phyloP scores from a whole-genome alignment of 2,888 invertebrate species.

The Chloroclystis v-ata region DNA sequence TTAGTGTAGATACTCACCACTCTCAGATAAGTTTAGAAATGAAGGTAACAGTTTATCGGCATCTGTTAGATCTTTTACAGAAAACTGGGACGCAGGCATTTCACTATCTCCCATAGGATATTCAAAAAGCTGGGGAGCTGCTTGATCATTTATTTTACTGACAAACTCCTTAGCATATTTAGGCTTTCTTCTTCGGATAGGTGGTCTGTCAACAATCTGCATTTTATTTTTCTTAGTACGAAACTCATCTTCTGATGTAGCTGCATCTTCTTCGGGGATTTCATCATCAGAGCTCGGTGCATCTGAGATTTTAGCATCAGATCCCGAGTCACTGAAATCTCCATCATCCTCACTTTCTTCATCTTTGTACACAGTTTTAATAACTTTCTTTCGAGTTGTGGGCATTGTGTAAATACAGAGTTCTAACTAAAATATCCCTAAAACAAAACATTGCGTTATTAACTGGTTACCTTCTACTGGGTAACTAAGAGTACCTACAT shows the following conservation, averaged over 20 bases:
- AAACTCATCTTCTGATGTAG: constrained; percentile 57
- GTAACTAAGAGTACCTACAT: no score
- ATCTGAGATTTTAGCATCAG: constrained; percentile 65
- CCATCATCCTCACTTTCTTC: constrained; percentile 59
- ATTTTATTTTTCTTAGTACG: constrained; percentile 28
- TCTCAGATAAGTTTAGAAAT: constrained; percentile 69
- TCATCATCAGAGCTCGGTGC: constrained; percentile 40
- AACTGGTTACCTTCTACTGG: no score
- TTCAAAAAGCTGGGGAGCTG: constrained; percentile 14
- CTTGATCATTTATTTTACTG: constrained; percentile 51
- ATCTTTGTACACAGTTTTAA: constrained; percentile 67
- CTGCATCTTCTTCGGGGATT: constrained; percentile 34
- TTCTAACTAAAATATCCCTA: no score
- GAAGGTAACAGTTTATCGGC: constrained; percentile 67
- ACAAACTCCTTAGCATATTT: constrained; percentile 51
- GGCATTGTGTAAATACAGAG: constrained; percentile 51
- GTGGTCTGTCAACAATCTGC: constrained; percentile 12
- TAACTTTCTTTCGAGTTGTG: constrained; percentile 60
- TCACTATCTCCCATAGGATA: constrained; percentile 34
- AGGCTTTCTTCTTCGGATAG: constrained; percentile 32
- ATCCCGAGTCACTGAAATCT: constrained; percentile 74
- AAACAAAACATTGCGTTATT: no score
- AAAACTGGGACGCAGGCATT: constrained; percentile 38
- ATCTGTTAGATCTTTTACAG: constrained; percentile 66
- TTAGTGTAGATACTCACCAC: constrained; percentile 52